Percentiles rank a stretch among this genome's conserved stretches.
Evolutionary conservation across 1,140 invertebrate species (phyloP).

Genomic region (Lepidostoma basale): DNA sequence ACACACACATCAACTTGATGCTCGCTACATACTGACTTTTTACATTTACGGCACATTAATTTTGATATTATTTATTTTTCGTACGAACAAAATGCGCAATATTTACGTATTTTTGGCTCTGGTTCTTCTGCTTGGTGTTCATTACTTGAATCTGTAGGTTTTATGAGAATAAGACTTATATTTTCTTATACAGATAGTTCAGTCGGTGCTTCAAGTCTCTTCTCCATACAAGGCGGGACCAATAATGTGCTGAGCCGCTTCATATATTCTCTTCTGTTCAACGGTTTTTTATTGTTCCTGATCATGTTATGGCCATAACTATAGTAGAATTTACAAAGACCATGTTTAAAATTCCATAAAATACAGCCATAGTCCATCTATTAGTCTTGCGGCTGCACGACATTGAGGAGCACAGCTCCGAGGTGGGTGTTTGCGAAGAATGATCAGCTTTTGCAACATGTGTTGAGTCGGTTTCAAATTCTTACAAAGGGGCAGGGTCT

Average conservation of each 20-base stretch:
- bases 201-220: slow-evolving; percentile 6
- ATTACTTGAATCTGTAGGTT: background rate
- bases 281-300: slow-evolving; percentile 6
- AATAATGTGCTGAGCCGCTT: background rate
- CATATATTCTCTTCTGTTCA: background rate
- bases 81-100: no score
- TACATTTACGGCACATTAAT: no score
- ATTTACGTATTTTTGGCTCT: background rate
- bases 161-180: background rate
- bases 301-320: slow-evolving; percentile 3
- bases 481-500: no score
- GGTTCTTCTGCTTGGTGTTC: background rate
- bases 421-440: no score
- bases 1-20: no score
- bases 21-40: no score
- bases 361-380: no score
- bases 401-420: no score
- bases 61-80: no score
- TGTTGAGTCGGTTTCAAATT: no score
- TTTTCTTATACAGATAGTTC: background rate
- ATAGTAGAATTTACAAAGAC: slow-evolving; percentile 1
- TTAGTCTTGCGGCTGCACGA: no score
- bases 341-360: background rate
- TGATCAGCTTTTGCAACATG: no score
- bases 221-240: background rate